phyloP scores from a whole-genome alignment of 92 coral and sea anemone species.

The Phenganax stokvisi region DNA sequence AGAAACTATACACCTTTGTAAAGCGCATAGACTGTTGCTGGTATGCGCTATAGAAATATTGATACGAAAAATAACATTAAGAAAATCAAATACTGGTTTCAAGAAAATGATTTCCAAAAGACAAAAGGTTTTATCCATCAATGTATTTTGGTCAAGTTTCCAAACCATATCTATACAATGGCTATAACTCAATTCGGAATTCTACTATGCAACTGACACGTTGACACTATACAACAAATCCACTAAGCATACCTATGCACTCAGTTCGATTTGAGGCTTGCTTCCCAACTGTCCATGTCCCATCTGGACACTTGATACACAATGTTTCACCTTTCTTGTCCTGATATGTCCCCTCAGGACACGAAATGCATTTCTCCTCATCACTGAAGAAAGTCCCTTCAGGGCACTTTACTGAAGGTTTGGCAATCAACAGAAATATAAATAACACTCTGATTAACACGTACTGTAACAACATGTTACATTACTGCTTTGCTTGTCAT shows the following conservation, averaged over 20 bases:
- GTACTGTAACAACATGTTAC: neutral
- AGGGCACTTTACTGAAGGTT: constrained; percentile 69
- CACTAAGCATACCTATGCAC: constrained; percentile 66
- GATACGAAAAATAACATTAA: too few species aligned
- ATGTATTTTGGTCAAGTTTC: neutral
- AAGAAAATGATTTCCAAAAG: too few species aligned
- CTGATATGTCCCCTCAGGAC: constrained; percentile 75
- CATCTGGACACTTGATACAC: constrained; percentile 70
- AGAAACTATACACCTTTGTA: too few species aligned
- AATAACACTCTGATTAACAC: neutral
- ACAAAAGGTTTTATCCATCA: neutral
- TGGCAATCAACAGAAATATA: neutral
- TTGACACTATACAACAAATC: neutral
- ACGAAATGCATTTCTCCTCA: constrained; percentile 57
- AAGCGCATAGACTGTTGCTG: too few species aligned
- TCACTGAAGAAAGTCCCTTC: constrained; percentile 65
- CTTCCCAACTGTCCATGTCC: constrained; percentile 60
- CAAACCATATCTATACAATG: too few species aligned
- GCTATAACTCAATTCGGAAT: too few species aligned
- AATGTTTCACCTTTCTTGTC: constrained; percentile 57
- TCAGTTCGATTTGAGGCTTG: constrained; percentile 58
- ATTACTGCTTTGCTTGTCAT: too few species aligned
- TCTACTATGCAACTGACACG: too few species aligned
- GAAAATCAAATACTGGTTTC: too few species aligned
- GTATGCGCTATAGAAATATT: too few species aligned